A percentile compares a stretch with the other conserved stretches of the same genome.
Conservation (phyloP, 2,797 vertebrate species). For the Alfaro cultratus region DNA sequence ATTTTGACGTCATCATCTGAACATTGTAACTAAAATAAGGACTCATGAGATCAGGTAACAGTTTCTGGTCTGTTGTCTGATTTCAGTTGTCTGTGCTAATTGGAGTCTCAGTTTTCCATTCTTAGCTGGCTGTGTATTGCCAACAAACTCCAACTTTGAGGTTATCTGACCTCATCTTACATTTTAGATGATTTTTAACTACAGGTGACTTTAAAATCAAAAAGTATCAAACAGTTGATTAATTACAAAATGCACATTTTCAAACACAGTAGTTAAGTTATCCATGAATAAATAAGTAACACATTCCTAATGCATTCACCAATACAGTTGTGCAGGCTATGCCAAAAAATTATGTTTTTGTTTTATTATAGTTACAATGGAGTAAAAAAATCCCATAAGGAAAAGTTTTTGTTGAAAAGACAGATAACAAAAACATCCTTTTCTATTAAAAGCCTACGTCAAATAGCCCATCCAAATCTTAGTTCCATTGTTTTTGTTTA, state of each 20-base stretch:
- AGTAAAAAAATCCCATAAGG: background rate
- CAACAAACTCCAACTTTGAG: no score
- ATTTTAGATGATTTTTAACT: background rate
- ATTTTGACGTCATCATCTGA: background rate
- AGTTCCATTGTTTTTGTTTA: background rate
- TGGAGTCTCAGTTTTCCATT: no score
- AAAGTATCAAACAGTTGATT: no score
- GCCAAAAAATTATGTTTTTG: background rate
- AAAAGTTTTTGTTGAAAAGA: background rate
- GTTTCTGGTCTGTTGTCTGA: background rate
- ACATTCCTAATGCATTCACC: background rate
- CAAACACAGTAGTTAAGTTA: background rate
- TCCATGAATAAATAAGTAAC: no score
- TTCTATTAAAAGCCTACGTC: no score
- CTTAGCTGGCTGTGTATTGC: no score
- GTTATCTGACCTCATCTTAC: no score
- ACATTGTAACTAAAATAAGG: background rate
- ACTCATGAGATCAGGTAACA: background rate
- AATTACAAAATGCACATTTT: background rate
- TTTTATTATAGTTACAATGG: background rate
- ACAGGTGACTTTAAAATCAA: background rate
- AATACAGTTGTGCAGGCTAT: background rate
- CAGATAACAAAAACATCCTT: background rate
- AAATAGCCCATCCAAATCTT: background rate
- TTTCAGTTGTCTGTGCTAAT: no score